phyloP scores from a whole-genome alignment of 2,888 invertebrate species.

The Mythimna loreyi region DNA sequence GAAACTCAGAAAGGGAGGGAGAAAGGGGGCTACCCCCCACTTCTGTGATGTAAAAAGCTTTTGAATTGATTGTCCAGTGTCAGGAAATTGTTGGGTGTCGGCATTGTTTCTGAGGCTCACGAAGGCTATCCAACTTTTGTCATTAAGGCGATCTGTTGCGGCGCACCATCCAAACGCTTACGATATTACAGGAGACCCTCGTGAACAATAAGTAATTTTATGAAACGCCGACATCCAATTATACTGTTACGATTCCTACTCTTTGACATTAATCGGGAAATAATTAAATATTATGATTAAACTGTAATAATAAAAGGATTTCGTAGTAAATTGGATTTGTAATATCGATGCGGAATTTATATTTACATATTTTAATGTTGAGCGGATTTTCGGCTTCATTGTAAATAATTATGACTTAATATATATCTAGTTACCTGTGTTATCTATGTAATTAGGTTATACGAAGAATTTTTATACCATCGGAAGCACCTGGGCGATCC shows the following conservation, averaged over 20 bases:
- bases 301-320: slow-evolving; percentile 43
- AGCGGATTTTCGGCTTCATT: slow-evolving; percentile 13
- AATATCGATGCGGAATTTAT: slow-evolving; percentile 16
- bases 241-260: slow-evolving; percentile 50
- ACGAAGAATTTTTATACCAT: slow-evolving; percentile 27
- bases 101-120: slow-evolving; percentile 84
- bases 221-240: slow-evolving; percentile 64
- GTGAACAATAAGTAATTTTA: slow-evolving; percentile 72
- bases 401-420: background rate
- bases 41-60: slow-evolving; percentile 80
- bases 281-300: slow-evolving; percentile 45
- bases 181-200: slow-evolving; percentile 73
- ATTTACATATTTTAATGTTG: slow-evolving; percentile 41
- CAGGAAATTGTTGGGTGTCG: slow-evolving; percentile 84
- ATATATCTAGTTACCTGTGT: background rate
- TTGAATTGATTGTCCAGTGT: slow-evolving; percentile 87
- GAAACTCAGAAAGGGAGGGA: slow-evolving; percentile 65
- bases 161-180: slow-evolving; percentile 77
- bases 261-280: slow-evolving; percentile 49
- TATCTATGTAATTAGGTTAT: slow-evolving; percentile 26
- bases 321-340: slow-evolving; percentile 13
- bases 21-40: slow-evolving; percentile 38
- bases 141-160: slow-evolving; percentile 87
- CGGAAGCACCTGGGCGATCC: slow-evolving; percentile 35
- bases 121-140: slow-evolving; percentile 87